These are phyloP conservation scores for Ophion ventricosus DNA, from an alignment of 2,888 invertebrate species.

Conservation along the genomic window DNA sequence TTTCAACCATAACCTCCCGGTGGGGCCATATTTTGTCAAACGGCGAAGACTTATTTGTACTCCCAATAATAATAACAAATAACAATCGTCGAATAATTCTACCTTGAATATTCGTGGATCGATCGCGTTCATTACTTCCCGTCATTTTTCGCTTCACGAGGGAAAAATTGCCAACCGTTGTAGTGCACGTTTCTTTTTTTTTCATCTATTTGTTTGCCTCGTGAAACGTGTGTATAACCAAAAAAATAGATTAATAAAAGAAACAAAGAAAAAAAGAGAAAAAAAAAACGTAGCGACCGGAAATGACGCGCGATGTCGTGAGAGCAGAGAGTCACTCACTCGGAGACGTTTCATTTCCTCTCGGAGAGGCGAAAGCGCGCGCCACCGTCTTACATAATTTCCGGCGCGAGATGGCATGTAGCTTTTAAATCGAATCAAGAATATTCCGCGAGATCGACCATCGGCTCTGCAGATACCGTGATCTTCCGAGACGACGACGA, in stretches of 20 bases:
- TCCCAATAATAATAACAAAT: too few species aligned
- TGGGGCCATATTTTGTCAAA: too few species aligned
- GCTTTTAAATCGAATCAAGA: constrained; percentile 83
- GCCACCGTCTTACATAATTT: constrained; percentile 83
- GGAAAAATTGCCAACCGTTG: too few species aligned
- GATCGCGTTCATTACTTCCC: too few species aligned
- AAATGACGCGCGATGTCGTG: constrained; percentile 76
- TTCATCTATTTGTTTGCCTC: not conserved
- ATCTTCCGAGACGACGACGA: constrained; percentile 20
- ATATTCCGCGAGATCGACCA: constrained; percentile 80
- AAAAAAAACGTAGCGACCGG: constrained; percentile 69
- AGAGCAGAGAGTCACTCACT: constrained; percentile 71
- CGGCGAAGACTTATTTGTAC: too few species aligned
- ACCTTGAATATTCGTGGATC: too few species aligned
- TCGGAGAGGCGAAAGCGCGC: constrained; percentile 53
- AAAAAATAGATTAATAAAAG: not conserved
- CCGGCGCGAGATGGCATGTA: constrained; percentile 83
- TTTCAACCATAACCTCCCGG: too few species aligned
- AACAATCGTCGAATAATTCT: too few species aligned
- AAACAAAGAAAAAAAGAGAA: constrained; percentile 55
- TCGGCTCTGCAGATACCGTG: constrained; percentile 42
- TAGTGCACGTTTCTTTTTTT: too few species aligned
- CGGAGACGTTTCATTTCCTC: constrained; percentile 81
- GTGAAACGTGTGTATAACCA: not conserved
- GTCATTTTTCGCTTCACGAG: too few species aligned